Evolutionary conservation across 2,113 vertebrate species (phyloP).

Genomic region (Perca fluviatilis): DNA sequence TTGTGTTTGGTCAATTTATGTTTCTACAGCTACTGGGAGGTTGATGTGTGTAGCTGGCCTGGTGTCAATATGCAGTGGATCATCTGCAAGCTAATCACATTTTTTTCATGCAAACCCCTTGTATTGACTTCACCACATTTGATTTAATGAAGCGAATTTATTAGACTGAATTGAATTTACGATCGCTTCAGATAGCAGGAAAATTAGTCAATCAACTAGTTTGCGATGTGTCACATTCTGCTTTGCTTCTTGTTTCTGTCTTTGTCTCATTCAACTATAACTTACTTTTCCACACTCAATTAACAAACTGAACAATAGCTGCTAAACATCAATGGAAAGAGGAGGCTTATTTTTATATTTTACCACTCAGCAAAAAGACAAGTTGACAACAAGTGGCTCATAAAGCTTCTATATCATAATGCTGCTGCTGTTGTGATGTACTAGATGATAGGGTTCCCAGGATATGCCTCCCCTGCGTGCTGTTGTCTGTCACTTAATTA

Average conservation of each 20-base stretch:
- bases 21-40: neutral
- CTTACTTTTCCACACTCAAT: conserved; percentile 8
- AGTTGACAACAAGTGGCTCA: conserved; percentile 71
- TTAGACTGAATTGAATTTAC: conserved; percentile 61
- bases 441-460: conserved; percentile 74
- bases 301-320: neutral
- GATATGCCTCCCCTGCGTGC: conserved; percentile 77
- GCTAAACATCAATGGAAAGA: neutral
- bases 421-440: conserved; percentile 71
- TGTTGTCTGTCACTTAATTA: conserved; percentile 86
- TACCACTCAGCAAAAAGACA: conserved; percentile 52
- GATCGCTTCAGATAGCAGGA: conserved; percentile 47
- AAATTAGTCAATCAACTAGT: conserved; percentile 54
- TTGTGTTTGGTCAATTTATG: conserved; percentile 20
- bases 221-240: conserved; percentile 34
- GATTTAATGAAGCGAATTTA: conserved; percentile 77
- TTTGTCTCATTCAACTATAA: conserved; percentile 4
- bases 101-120: conserved; percentile 53
- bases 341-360: conserved; percentile 44
- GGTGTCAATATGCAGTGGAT: conserved; percentile 55
- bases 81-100: conserved; percentile 66
- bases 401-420: conserved; percentile 59
- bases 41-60: conserved; percentile 20
- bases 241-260: conserved; percentile 33
- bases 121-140: conserved; percentile 62